phyloP scores from a whole-genome alignment of 2,888 invertebrate species.

The Agrochola litura region DNA sequence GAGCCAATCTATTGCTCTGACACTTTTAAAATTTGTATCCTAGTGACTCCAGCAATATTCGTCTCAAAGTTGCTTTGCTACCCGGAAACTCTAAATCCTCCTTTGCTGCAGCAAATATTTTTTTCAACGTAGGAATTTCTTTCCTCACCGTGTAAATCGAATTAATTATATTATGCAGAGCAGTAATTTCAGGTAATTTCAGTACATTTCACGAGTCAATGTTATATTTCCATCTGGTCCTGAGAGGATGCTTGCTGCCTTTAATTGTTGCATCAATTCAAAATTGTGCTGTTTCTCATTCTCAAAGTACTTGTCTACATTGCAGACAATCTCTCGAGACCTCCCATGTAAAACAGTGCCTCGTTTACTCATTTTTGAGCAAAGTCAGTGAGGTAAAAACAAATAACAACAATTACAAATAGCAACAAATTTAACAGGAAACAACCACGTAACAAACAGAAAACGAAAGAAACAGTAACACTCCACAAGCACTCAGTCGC shows the following conservation, averaged over 20 bases:
- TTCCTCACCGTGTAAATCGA: background rate
- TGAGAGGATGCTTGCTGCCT: background rate
- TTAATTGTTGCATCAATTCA: conserved; percentile 4
- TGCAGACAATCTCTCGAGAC: conserved; percentile 4
- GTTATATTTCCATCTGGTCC: background rate
- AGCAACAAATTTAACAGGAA: no score
- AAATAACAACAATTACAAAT: no score
- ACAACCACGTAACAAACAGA: no score
- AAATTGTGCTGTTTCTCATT: background rate
- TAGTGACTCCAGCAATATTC: background rate
- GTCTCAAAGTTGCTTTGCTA: background rate
- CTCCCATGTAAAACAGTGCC: conserved; percentile 10
- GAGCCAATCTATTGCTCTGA: background rate
- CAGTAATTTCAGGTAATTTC: no score
- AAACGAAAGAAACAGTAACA: no score
- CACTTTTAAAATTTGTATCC: conserved; percentile 2
- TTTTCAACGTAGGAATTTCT: no score
- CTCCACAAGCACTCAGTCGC: no score
- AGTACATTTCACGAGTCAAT: background rate
- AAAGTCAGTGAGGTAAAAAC: no score
- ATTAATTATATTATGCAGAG: conserved; percentile 1
- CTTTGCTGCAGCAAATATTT: no score
- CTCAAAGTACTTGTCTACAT: conserved; percentile 8
- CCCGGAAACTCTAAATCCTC: no score
- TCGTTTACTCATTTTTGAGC: conserved; percentile 3